phyloP scores from a whole-genome alignment of 1,140 invertebrate species.

The Ladona fulva region DNA sequence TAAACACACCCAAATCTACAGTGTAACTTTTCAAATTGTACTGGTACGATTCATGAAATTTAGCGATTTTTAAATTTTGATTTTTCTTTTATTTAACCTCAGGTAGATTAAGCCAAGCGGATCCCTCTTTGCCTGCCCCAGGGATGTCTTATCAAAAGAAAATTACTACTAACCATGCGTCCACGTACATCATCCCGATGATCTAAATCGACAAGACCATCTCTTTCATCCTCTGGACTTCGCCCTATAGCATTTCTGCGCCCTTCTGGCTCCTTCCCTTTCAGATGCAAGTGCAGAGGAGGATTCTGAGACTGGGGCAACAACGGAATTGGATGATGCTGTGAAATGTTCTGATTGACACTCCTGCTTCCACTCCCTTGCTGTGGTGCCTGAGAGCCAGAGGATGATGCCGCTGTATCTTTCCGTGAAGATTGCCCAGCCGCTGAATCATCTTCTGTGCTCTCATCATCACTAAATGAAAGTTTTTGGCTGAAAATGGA shows the following conservation, averaged over 20 bases:
- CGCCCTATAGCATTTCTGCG: not conserved
- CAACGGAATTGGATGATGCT: not conserved
- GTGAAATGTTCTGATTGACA: not conserved
- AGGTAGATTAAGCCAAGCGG: too few species aligned
- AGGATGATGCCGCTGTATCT: not conserved
- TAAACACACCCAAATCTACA: too few species aligned
- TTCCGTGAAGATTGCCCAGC: slow-evolving; percentile 17
- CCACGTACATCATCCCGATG: not conserved
- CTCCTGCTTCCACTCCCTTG: not conserved
- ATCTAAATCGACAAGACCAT: not conserved
- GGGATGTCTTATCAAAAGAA: too few species aligned
- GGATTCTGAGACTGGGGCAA: not conserved
- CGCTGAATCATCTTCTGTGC: slow-evolving; percentile 20
- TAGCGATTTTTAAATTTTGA: too few species aligned
- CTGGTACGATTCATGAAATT: too few species aligned
- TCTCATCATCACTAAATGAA: slow-evolving; percentile 86
- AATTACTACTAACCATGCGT: not conserved
- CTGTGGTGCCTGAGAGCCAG: not conserved
- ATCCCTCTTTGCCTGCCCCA: too few species aligned
- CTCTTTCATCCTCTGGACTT: not conserved
- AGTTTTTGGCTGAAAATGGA: slow-evolving; percentile 64
- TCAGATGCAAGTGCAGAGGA: not conserved
- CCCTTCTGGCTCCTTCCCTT: not conserved
- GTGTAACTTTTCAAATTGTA: too few species aligned
- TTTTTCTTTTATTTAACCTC: too few species aligned